Base-by-base conservation (phyloP, 2,797 vertebrate genomes). In the Myotis vivesi region DNA sequence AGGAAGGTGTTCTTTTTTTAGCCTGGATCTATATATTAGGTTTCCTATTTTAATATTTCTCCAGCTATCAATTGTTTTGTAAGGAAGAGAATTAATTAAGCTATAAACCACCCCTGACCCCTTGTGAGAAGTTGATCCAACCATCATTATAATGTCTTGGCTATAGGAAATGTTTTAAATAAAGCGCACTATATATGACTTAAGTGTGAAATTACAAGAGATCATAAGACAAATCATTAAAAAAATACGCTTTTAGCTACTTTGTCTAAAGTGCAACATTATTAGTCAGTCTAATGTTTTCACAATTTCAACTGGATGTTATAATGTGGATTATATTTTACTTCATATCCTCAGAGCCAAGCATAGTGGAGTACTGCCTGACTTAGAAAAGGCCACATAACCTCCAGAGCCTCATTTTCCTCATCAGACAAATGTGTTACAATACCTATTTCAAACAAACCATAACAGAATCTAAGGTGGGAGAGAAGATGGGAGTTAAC, bases 41-140 rank as follows among this genome's bases (percentile, higher is more conserved):
- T 59, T 92, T 64, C 22, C 49, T 51, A 85, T 81, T 91, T 91
- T 76, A 88, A 30, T 77, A 82, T 71, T 66, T 93, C 57, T 57
- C 46, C 53, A 57, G 51, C 33, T n/a, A 84, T n/a, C 3, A 64
- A 46, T 55, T 71, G 28, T 71, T 91, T 88, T 87, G 22, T 73
- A 76, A 96, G 22, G 9, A 84, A 85, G 10, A 20, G 41, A 81
- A 81, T 57, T 33, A 49, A 86, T 76, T 36, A 72, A 86, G 59
- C 30, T 80, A 19, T 53, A 62, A 89, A 64, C 9, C 25, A 84
- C 23, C 25, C 11, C 2, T 64, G 23, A 64, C 25, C 38, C 44
- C n/a, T 79, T 59, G 16, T 73, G 55, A 83, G 33, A 68, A 84
- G 64, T 73, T 59, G 73, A 28, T 71, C 20, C 13, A 79, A 44